Conservation (phyloP, 2,113 vertebrate species). For the Lamprotornis superbus region DNA sequence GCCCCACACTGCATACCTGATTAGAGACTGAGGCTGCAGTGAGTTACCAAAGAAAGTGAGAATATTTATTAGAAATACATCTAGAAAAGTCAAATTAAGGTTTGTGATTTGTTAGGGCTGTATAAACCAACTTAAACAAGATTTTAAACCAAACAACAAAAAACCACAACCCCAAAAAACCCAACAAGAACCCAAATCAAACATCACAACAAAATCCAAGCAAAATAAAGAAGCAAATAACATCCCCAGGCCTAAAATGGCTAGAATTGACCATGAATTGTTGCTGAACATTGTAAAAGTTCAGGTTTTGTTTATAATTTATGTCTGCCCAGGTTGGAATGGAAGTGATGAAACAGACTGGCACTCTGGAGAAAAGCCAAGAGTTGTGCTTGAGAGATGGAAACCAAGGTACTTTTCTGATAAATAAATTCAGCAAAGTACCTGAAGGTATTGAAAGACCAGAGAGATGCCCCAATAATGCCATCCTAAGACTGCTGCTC, state of each 20-base stretch:
- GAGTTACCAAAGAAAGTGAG: not conserved
- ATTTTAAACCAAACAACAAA: not conserved
- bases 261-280: not conserved
- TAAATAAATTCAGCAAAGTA: not conserved
- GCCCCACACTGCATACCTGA: not conserved
- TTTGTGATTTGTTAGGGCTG: not conserved
- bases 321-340: not conserved
- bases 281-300: not conserved
- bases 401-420: not conserved
- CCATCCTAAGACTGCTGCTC: not conserved
- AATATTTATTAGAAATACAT: not conserved
- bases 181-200: not conserved
- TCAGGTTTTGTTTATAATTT: not conserved
- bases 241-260: not conserved
- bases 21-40: not conserved
- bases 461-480: not conserved
- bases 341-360: not conserved
- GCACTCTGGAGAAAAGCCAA: not conserved
- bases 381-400: not conserved
- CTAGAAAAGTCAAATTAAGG: not conserved
- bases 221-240: not conserved
- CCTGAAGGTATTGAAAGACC: not conserved
- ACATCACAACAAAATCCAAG: no score
- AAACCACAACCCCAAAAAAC: rapidly evolving
- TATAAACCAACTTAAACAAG: not conserved